Base-by-base conservation (phyloP, 2,797 vertebrate genomes). In the Bovichtus diacanthus region DNA sequence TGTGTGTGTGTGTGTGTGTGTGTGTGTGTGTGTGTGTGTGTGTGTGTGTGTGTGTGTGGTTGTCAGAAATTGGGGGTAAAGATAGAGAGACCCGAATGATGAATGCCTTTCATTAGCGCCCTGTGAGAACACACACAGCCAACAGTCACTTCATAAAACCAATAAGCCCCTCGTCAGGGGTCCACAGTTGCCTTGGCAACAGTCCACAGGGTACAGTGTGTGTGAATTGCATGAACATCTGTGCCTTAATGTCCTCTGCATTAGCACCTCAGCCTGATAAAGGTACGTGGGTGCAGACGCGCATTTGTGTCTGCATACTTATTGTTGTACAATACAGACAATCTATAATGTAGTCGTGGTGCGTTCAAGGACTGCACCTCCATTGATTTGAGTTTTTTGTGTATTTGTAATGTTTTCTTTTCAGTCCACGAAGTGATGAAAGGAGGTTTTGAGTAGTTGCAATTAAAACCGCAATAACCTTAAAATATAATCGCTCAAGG, bases 141-240 rank as follows among this genome's bases (percentile, higher is more conserved):
- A 95, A 44, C 87, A 96, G 95, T 96, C 71, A 90, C 93, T 97
- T 96, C 95, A 96, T 97, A 95, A 96, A 97, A 96, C 96, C 96
- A 96, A 96, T 96, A 96, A 96, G 96, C 92, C 80, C 60, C 93
- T 2, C 92, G 73, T 96, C 94, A 96, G 96, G 97, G 96, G 96
- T 97, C 96, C 95, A 92, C 84, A 0, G 97, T 98, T 97, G 94
- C 96, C 97, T 94, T 97, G 96, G 97, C 96, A 97, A 98, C 97
- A 1, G 95, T 95, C 95, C 95, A 95, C 94, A 93, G 96, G 96
- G 93, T 95, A 96, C 93, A 91, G 93, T 95, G 92, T 95, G 92
- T 97, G 95, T 96, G 95, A 95, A 95, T 95, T 94, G 95, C 94
- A 95, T 95, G 95, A 96, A 96, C 95, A 97, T 97, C 96, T 97